Evolutionary conservation across 2,888 invertebrate species (phyloP), one percentile per base, ranked within the genome.

Genomic region (Stenotaenia linearis): DNA sequence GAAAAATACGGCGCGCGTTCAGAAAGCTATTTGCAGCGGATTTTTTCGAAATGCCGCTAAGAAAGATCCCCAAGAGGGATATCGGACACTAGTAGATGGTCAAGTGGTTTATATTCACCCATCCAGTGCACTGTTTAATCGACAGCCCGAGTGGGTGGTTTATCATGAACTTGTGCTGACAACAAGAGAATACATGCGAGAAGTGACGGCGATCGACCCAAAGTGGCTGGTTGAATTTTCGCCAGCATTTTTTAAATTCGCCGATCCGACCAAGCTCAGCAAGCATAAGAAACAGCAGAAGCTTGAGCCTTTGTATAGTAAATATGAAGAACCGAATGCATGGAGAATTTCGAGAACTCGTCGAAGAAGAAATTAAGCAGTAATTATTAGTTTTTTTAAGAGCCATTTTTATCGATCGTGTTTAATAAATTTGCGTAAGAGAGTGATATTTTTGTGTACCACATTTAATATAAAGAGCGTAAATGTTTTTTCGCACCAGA

Each of bases 101-200:
- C 98, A 97, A 88, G 95, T 97, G 10, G 98, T 99, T n/a, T 99
- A 99, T 87, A 98, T 99, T 84, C 99, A 99, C 89, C 99, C 99
- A 0, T 97, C 97, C 0, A 96, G 96, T 86, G 95, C 98, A 0
- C 89, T 99, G 7, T 99, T 99, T 87, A 98, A 99, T 87, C 89
- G 98, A 79, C 98, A 99, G 86, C 99, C 99, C 0, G 98, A 99
- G 88, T 99, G 98, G 98, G 97, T 99, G 0, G 95, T 99, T 82
- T 99, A 99, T 86, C 98, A 99, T 85, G 99, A 99, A 87, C 88
- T 99, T 82, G 98, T 99, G 2, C 95, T 98, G 87, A 99, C 98
- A 0, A 98, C 98, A 0, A 98, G 98, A 85, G 98, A 98, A 86
- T 99, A 99, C 87, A 99, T 98, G 98, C 90, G 98, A 35, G 97